Evolutionary conservation across 1,140 invertebrate genomes (phyloP), one percentile per base, ranked within the genome.

Genomic region (Trichonephila inaurata): DNA sequence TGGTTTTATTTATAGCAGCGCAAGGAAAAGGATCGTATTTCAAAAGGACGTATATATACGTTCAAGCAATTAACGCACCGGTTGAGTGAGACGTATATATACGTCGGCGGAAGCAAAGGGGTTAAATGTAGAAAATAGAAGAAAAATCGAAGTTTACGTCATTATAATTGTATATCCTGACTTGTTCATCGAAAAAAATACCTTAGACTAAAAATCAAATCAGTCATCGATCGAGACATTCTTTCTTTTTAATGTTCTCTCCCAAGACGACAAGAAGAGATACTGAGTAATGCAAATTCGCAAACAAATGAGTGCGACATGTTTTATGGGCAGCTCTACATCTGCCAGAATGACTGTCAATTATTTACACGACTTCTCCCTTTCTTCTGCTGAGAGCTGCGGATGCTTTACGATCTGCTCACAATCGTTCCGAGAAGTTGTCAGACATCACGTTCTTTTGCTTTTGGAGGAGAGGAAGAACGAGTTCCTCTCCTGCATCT

Each of bases 291-390:
- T 85, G 83, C 83, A 58, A 60, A 85, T 85, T 24, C 58, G 3
- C 8, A 61, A 85, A 60, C 58, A 58, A 85, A 61, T 85, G 83
- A 28, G n/a, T 60, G 58, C 12, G 58, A 60, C 82, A 85, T 85
- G 82, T 85, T 60, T 85, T 51, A 85, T 85, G 82, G 44, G 21
- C 10, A 85, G 83, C n/a, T 85, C 51, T 61, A 24, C 83, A 85
- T 24, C n/a, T 85, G 83, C 24, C 44, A 58, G n/a, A 85, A 14
- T 14, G 83, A 85, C 21, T 85, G 51, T 61, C 83, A 18, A 85
- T 85, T 61, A 24, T 61, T 60, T 61, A 77, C 7, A 40, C 72
- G 72, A 77, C 72, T 77, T 77, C 72, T 77, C 69, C 28, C 33
- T 19, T 77, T 28, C 33, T 77, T 33, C 28, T 8, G 18, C 24